These are phyloP conservation scores for Benthosema pterotum DNA, from an alignment of 2,797 vertebrate genomes.

Conservation along the genomic window DNA sequence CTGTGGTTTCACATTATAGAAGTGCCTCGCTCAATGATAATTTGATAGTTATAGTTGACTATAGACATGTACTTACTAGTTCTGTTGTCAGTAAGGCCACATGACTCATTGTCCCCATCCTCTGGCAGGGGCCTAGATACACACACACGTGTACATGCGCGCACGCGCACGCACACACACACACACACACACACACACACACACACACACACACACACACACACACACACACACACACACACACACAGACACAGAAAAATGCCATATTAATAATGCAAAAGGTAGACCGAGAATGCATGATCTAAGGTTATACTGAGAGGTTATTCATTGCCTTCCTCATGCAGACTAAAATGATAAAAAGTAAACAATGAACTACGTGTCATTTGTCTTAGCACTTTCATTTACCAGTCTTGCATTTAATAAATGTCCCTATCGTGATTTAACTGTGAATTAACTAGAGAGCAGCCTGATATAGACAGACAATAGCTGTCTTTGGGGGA, in stretches of 20 bases:
- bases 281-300: too few species aligned
- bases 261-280: too few species aligned
- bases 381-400: not conserved
- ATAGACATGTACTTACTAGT: conserved; percentile 80
- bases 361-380: conserved; percentile 17
- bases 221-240: too few species aligned
- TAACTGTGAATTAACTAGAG: conserved; percentile 22
- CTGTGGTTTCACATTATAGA: too few species aligned
- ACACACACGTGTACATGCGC: not conserved
- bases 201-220: too few species aligned
- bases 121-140: conserved; percentile 87
- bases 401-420: conserved; percentile 2
- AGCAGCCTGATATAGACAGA: conserved; percentile 21
- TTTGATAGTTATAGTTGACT: too few species aligned
- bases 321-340: too few species aligned
- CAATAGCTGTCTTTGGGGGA: conserved; percentile 26
- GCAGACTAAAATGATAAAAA: too few species aligned
- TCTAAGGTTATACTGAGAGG: too few species aligned
- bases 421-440: conserved; percentile 3
- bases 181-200: too few species aligned
- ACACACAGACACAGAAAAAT: not conserved
- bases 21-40: too few species aligned
- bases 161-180: too few species aligned
- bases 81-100: conserved; percentile 82
- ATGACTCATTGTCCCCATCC: conserved; percentile 85